A percentile compares a stretch with the other conserved stretches of the same genome.
phyloP scores from a whole-genome alignment of 2,113 vertebrate species.

The Alligator sinensis region DNA sequence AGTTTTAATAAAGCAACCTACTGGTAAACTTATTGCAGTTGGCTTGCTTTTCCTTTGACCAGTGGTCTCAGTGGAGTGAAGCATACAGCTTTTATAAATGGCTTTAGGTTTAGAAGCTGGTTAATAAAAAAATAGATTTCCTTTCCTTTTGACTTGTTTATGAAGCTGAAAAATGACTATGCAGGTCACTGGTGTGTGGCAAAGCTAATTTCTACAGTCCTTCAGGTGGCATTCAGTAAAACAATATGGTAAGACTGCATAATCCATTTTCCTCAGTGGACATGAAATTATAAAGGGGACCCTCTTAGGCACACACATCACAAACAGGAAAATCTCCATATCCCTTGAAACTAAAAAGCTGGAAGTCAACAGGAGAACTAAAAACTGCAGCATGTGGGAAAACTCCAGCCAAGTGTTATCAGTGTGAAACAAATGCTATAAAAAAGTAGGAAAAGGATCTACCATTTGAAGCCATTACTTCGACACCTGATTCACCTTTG shows the following conservation, averaged over 20 bases:
- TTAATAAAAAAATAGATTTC: constrained; percentile 82
- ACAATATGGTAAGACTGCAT: constrained; percentile 27
- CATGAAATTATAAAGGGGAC: neutral
- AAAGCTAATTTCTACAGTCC: constrained; percentile 73
- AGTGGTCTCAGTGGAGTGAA: constrained; percentile 58
- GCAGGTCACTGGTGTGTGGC: constrained; percentile 66
- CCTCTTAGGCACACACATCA: neutral
- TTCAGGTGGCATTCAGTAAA: constrained; percentile 62
- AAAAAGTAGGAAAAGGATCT: neutral
- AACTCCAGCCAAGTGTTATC: neutral
- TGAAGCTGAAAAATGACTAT: constrained; percentile 75
- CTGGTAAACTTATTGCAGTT: constrained; percentile 73
- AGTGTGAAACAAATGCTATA: neutral
- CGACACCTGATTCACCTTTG: neutral
- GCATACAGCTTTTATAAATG: constrained; percentile 63
- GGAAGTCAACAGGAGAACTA: neutral
- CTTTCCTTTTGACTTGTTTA: constrained; percentile 76
- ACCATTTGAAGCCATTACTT: neutral
- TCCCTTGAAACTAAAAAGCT: neutral
- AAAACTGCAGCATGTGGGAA: neutral
- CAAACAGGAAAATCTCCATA: neutral
- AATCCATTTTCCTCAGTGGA: constrained; percentile 34
- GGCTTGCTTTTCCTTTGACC: constrained; percentile 65
- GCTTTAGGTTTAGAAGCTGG: constrained; percentile 74
- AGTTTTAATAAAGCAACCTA: constrained; percentile 78